Base-by-base conservation (phyloP, 2,888 invertebrate genomes). In the Atherix ibis region DNA sequence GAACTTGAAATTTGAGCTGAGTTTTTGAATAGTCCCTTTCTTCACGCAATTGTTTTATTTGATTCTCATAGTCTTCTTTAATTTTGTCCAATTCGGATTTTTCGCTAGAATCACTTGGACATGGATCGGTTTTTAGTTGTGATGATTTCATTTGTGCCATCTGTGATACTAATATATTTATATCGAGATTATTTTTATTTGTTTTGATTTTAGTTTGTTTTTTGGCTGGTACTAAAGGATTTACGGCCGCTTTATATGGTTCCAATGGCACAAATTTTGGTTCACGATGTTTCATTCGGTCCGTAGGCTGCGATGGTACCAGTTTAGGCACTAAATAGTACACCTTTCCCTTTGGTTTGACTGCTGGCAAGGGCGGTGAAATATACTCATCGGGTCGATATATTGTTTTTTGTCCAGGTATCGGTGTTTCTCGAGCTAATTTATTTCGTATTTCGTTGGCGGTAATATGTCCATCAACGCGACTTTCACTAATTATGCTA, bases 231-330 rank as follows among this genome's bases (percentile, higher is more conserved):
- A 76, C 64, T 40, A 87, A 81, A 5, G 83, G 81, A 50, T 76
- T 79, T 0, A 84, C 78, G 32, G 87, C 85, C 12, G 76, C 84
- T 49, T 84, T 76, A 51, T 87, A 88, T 0, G 88, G 88, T 51
- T 89, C 88, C 46, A 82, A 85, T 1, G 88, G 88, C 22, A 89
- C 71, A 56, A 87, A 88, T 52, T 80, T 85, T 0, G 85, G 83
- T 44, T 77, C 76, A 48, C 69, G 61, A 0, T 49, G 52, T 43
- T 54, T 57, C 25, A 47, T 32, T 12, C 32, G 41, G 9, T 38
- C 67, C 2, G 61, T 58, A 48, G 14, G 10, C 27, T 32, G 13
- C 10, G 12, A 24, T 10, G 37, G 30, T 27, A 75, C 62, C 40
- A 73, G 64, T 46, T 71, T 73, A 9, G 80, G 76, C 31, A 76